These are phyloP conservation scores for Edolisoma coerulescens DNA, from an alignment of 2,113 vertebrate genomes.

Conservation along the genomic window DNA sequence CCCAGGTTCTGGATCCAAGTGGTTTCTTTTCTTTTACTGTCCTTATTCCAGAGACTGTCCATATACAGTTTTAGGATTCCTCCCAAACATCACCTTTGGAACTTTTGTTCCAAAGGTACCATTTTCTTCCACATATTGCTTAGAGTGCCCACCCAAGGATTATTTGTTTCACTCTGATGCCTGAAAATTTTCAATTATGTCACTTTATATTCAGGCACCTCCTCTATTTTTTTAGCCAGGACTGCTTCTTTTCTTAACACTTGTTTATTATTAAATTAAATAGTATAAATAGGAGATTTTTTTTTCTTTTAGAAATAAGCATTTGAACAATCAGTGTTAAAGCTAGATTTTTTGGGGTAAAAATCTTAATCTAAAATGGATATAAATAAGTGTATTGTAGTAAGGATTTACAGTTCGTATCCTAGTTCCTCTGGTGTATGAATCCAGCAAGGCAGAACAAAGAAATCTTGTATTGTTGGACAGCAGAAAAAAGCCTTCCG, in stretches of 20 bases:
- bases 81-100: neutral
- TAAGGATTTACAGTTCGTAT: neutral
- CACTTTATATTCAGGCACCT: neutral
- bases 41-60: neutral
- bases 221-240: neutral
- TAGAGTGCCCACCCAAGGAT: neutral
- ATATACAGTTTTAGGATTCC: neutral
- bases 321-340: neutral
- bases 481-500: neutral
- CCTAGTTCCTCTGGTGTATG: neutral
- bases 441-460: neutral
- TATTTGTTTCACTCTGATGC: neutral
- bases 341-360: neutral
- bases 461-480: neutral
- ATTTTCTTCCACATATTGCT: neutral
- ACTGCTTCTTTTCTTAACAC: neutral
- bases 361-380: neutral
- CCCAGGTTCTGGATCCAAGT: neutral
- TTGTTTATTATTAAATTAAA: neutral
- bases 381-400: neutral
- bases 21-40: neutral
- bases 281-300: neutral
- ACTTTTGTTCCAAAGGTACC: neutral
- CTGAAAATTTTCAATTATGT: neutral
- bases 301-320: neutral